These are phyloP conservation scores for Bemisia tabaci DNA, from an alignment of 1,140 invertebrate genomes.

Conservation along the genomic window DNA sequence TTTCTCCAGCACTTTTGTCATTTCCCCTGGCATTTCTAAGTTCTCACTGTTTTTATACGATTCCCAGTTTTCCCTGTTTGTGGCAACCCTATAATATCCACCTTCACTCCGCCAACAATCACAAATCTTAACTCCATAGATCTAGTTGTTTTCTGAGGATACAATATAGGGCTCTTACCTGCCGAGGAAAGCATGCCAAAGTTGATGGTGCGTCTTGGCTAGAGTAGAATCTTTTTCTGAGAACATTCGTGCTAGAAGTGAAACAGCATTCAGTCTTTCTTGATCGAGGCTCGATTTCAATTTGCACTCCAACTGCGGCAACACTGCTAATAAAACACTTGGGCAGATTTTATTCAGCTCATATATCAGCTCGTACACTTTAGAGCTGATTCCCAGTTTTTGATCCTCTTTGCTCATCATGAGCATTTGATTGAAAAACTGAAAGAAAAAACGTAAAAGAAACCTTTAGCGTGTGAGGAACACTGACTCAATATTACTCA, in stretches of 20 bases:
- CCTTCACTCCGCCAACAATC: too few species aligned
- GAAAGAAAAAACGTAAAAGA: conserved; percentile 24
- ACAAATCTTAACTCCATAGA: too few species aligned
- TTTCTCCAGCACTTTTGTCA: too few species aligned
- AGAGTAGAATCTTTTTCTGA: conserved; percentile 85
- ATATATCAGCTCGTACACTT: conserved; percentile 93
- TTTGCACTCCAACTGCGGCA: conserved; percentile 90
- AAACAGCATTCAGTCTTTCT: conserved; percentile 60
- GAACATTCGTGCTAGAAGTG: conserved; percentile 88
- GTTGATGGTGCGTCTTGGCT: conserved; percentile 64
- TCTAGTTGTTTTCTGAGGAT: background rate
- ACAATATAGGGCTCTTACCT: conserved; percentile 30
- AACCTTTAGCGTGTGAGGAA: too few species aligned
- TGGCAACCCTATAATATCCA: too few species aligned
- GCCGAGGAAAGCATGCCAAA: conserved; percentile 81
- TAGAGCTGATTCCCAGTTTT: conserved; percentile 58
- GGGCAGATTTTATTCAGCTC: conserved; percentile 91
- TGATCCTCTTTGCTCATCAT: conserved; percentile 83
- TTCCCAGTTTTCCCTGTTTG: too few species aligned
- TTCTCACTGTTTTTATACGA: too few species aligned
- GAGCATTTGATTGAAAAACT: conserved; percentile 92
- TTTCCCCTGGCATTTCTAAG: too few species aligned
- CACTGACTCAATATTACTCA: too few species aligned
- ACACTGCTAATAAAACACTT: conserved; percentile 66
- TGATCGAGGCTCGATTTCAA: conserved; percentile 42